A percentile compares a stretch with the other conserved stretches of the same genome.
Evolutionary conservation across 1,140 invertebrate genomes (phyloP).

Genomic region (Drosophila suzukii): DNA sequence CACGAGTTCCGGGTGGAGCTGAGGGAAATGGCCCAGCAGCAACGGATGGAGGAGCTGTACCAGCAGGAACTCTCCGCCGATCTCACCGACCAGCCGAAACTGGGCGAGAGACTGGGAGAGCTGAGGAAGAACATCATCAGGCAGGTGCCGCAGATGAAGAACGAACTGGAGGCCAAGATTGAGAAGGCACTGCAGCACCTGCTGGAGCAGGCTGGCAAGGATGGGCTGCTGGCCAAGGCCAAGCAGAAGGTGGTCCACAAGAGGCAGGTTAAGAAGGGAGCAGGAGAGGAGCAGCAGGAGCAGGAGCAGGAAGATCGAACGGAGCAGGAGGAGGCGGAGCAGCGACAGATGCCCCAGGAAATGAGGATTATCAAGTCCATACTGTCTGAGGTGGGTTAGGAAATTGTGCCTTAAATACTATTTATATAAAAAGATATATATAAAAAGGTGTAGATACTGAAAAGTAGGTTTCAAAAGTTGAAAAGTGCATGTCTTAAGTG

Average conservation of each 20-base stretch:
- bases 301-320: background rate
- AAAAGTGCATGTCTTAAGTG: conserved; percentile 3
- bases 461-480: background rate
- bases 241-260: conserved; percentile 58
- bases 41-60: conserved; percentile 27
- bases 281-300: background rate
- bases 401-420: background rate
- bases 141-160: conserved; percentile 67
- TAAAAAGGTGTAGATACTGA: too few species aligned
- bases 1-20: conserved; percentile 57
- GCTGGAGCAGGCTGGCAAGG: conserved; percentile 46
- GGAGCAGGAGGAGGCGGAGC: background rate
- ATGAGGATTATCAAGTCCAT: conserved; percentile 67
- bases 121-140: conserved; percentile 50
- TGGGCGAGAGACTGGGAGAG: conserved; percentile 49
- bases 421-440: background rate
- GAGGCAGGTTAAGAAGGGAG: conserved; percentile 19
- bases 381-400: conserved; percentile 53
- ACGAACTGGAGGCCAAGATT: conserved; percentile 64
- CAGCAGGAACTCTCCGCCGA: conserved; percentile 35
- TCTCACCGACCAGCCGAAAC: conserved; percentile 8
- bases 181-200: conserved; percentile 61
- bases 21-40: conserved; percentile 26
- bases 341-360: conserved; percentile 26
- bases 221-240: conserved; percentile 63